These are phyloP conservation scores for Neodiprion lecontei DNA, from an alignment of 1,140 invertebrate genomes.

Conservation along the genomic window DNA sequence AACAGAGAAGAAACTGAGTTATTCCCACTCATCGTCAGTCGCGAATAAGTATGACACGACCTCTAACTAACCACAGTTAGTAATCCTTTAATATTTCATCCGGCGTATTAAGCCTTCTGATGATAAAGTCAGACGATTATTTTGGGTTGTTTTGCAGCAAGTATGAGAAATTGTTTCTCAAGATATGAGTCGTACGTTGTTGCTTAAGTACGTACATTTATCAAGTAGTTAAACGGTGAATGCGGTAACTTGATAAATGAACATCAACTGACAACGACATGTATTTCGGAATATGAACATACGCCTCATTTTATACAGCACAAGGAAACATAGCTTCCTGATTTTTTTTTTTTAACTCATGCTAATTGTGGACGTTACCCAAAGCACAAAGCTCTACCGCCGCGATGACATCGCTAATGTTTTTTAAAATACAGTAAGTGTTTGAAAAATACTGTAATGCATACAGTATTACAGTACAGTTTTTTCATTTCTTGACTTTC, in stretches of 20 bases:
- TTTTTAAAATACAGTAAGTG: too few species aligned
- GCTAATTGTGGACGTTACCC: too few species aligned
- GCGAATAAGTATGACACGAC: background rate
- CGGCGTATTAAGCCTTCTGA: background rate
- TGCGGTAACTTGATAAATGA: background rate
- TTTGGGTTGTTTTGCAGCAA: background rate
- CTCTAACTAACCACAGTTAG: background rate
- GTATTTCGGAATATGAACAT: background rate
- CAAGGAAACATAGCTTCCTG: too few species aligned
- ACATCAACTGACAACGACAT: background rate
- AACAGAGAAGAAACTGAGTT: background rate
- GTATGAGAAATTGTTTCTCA: slow-evolving; percentile 5
- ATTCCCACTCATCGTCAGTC: background rate
- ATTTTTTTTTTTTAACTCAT: too few species aligned
- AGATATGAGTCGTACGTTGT: background rate
- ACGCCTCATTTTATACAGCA: background rate
- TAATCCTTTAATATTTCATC: background rate
- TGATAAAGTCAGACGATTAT: background rate
- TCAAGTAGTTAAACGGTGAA: background rate
- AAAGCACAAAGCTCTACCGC: too few species aligned
- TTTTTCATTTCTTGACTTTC: too few species aligned
- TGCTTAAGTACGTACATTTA: background rate
- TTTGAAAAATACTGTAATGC: too few species aligned
- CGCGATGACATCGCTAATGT: too few species aligned
- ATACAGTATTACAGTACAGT: too few species aligned